phyloP scores from a whole-genome alignment of 2,113 vertebrate species.

The Bos taurus region DNA sequence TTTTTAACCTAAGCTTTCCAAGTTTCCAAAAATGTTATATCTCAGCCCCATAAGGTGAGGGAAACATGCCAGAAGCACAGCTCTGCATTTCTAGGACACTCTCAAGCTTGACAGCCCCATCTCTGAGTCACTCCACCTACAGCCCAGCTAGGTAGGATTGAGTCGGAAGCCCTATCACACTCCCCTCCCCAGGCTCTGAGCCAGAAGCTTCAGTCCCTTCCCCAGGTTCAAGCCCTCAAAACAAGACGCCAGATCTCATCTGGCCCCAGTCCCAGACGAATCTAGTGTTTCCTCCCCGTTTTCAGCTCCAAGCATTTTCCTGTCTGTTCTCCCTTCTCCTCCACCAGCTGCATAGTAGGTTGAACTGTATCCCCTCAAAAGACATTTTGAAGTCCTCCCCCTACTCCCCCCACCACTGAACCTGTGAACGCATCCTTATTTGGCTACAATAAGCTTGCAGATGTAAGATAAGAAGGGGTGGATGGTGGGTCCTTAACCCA shows the following conservation, averaged over 20 bases:
- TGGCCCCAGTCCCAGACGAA: not conserved
- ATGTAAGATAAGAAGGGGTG: not conserved
- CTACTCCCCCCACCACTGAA: not conserved
- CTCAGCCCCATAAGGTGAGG: constrained; percentile 19
- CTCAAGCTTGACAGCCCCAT: not conserved
- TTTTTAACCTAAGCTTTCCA: constrained; percentile 37
- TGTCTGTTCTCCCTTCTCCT: not conserved
- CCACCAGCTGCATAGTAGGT: not conserved
- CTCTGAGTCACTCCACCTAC: constrained; percentile 27
- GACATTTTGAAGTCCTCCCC: not conserved
- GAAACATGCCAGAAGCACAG: not conserved
- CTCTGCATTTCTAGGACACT: not conserved
- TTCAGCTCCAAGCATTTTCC: not conserved
- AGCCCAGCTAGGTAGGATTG: not conserved
- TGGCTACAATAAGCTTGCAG: not conserved
- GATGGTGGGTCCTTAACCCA: not conserved
- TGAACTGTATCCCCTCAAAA: not conserved
- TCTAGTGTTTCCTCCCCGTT: not conserved
- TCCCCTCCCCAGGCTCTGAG: not conserved
- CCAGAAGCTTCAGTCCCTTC: not conserved
- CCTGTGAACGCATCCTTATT: not conserved
- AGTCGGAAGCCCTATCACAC: not conserved
- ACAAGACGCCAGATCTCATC: not conserved
- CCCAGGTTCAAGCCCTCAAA: not conserved
- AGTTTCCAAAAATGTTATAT: constrained; percentile 46